A percentile compares a stretch with the other conserved stretches of the same genome.
These are phyloP conservation scores for Manduca sexta DNA, from an alignment of 1,140 invertebrate species.

Conservation along the genomic window DNA sequence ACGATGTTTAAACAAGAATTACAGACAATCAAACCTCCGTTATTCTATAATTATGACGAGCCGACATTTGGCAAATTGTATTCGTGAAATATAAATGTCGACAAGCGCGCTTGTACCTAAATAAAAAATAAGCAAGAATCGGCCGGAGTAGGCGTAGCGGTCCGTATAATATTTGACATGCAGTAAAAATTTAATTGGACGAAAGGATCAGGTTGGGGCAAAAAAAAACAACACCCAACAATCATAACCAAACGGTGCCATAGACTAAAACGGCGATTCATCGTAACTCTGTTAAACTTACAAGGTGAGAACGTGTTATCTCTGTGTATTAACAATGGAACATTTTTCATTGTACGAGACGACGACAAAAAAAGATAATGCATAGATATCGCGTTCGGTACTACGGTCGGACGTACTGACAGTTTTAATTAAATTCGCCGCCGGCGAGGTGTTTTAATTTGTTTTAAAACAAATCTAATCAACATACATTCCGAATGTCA, in stretches of 20 bases:
- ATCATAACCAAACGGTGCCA: constrained; percentile 31
- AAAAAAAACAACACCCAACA: constrained; percentile 29
- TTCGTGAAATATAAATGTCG: constrained; percentile 38
- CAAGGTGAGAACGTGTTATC: constrained; percentile 44
- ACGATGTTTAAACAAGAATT: constrained; percentile 7
- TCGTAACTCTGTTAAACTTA: constrained; percentile 45
- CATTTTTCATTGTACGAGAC: constrained; percentile 37
- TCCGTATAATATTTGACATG: constrained; percentile 48
- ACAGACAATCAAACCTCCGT: constrained; percentile 6
- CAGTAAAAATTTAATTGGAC: constrained; percentile 52
- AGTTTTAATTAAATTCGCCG: constrained; percentile 52
- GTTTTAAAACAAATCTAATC: constrained; percentile 56
- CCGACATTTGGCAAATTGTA: constrained; percentile 27
- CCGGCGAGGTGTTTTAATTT: constrained; percentile 46
- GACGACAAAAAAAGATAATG: constrained; percentile 36
- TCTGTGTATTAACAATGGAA: constrained; percentile 45
- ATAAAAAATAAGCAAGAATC: constrained; percentile 36
- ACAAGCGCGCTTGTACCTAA: constrained; percentile 20
- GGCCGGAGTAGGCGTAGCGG: constrained; percentile 31
- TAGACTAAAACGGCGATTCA: constrained; percentile 36
- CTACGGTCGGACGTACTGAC: constrained; percentile 30
- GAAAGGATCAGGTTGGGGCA: constrained; percentile 36
- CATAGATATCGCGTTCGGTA: constrained; percentile 30
- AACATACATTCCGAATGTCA: constrained; percentile 55
- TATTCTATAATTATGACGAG: constrained; percentile 20